Evolutionary conservation across 2,888 invertebrate species (phyloP).

Genomic region (Bombylius discolor): DNA sequence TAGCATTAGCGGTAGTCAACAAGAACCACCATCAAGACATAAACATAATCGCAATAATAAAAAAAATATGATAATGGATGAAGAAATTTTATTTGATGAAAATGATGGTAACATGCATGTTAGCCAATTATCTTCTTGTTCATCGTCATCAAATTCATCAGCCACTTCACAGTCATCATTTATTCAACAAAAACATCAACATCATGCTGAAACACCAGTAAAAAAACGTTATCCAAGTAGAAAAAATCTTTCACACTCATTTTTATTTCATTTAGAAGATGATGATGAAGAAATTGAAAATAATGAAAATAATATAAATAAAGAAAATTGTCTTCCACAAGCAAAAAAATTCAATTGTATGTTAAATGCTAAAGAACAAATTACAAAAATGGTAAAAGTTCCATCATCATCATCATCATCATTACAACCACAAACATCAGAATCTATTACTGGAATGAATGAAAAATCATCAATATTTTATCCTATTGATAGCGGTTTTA

Average conservation of each 20-base stretch:
- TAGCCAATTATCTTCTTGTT: constrained; percentile 19
- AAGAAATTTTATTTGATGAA: constrained; percentile 7
- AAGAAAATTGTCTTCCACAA: neutral
- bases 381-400: no score
- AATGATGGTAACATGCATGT: constrained; percentile 24
- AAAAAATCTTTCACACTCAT: constrained; percentile 33
- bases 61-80: no score
- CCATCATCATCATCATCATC: no score
- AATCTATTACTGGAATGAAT: no score
- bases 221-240: constrained; percentile 29
- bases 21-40: neutral
- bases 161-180: neutral
- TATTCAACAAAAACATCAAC: neutral
- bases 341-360: no score
- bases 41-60: no score
- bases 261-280: constrained; percentile 22
- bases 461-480: constrained; percentile 17
- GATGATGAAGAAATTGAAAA: neutral
- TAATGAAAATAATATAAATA: neutral
- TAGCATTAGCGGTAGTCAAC: neutral
- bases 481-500: constrained; percentile 33
- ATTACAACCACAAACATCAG: no score
- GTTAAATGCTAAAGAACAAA: no score
- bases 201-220: constrained; percentile 27
- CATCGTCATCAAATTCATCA: neutral